phyloP scores from a whole-genome alignment of 2,113 vertebrate genomes.

The Vidua macroura region DNA sequence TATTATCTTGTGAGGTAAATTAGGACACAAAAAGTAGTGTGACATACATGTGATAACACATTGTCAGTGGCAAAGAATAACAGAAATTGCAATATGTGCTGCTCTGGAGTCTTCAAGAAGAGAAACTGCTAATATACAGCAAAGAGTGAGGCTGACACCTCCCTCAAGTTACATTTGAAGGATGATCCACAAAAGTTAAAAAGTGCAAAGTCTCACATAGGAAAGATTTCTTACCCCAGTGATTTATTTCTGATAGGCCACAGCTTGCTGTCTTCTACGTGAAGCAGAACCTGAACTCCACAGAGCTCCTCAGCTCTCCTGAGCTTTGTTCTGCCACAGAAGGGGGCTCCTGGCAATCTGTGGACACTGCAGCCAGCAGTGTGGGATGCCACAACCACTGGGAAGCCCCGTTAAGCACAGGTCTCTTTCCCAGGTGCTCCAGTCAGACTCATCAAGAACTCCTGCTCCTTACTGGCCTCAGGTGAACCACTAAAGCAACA shows the following conservation, averaged over 20 bases:
- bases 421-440: background rate
- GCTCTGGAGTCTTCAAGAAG: background rate
- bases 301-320: background rate
- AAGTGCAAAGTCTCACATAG: background rate
- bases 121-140: background rate
- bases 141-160: background rate
- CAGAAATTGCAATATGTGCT: background rate
- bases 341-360: accelerated
- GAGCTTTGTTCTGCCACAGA: background rate
- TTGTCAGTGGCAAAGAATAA: background rate
- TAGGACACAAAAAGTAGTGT: background rate
- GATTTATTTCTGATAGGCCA: background rate
- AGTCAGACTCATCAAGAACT: background rate
- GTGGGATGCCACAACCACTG: background rate
- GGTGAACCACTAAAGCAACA: background rate
- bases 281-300: background rate
- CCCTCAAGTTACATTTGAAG: background rate
- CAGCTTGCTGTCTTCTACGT: background rate
- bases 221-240: background rate
- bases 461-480: background rate
- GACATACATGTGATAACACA: conserved; percentile 10
- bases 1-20: conserved; percentile 14
- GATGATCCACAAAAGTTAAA: background rate
- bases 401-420: background rate
- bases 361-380: background rate